Percentiles rank a stretch among this genome's conserved stretches.
Conservation (phyloP, 2,888 invertebrate species). For the Zeuzera pyrina region DNA sequence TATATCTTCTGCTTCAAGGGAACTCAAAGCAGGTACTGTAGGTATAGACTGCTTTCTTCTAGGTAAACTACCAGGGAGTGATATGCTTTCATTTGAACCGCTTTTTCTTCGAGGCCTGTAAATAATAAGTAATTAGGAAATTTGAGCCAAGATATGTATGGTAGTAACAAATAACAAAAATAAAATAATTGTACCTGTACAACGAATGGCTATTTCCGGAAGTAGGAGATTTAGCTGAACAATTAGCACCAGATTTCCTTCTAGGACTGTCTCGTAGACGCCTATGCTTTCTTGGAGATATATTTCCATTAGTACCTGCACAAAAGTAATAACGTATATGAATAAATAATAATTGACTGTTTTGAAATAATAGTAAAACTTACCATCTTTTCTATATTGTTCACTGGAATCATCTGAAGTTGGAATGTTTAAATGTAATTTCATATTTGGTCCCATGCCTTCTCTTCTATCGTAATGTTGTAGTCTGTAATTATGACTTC, state of each 20-base stretch:
- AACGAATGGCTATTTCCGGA: slow-evolving; percentile 49
- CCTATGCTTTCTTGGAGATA: slow-evolving; percentile 75
- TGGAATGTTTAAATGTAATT: slow-evolving; percentile 70
- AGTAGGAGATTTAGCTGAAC: slow-evolving; percentile 70
- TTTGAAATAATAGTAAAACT: slow-evolving; percentile 1
- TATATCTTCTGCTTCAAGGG: slow-evolving; percentile 66
- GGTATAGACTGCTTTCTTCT: slow-evolving; percentile 74
- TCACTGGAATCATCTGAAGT: slow-evolving; percentile 77
- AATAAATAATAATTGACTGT: too few species aligned
- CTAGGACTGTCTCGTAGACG: slow-evolving; percentile 77
- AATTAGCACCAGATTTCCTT: slow-evolving; percentile 74
- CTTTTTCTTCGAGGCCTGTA: slow-evolving; percentile 61
- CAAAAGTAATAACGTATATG: slow-evolving; percentile 26
- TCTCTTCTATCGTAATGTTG: slow-evolving; percentile 68
- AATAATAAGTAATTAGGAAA: slow-evolving; percentile 10
- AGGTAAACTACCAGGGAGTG: slow-evolving; percentile 75
- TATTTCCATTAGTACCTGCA: slow-evolving; percentile 55
- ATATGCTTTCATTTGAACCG: slow-evolving; percentile 75
- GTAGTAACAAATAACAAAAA: not conserved
- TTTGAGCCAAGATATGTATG: not conserved
- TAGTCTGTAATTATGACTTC: slow-evolving; percentile 41
- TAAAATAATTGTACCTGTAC: slow-evolving; percentile 40
- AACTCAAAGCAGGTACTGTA: slow-evolving; percentile 58
- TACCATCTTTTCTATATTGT: slow-evolving; percentile 64
- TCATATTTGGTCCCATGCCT: slow-evolving; percentile 59